Conservation (phyloP, 2,113 vertebrate species). For the Atlantisia rogersi region DNA sequence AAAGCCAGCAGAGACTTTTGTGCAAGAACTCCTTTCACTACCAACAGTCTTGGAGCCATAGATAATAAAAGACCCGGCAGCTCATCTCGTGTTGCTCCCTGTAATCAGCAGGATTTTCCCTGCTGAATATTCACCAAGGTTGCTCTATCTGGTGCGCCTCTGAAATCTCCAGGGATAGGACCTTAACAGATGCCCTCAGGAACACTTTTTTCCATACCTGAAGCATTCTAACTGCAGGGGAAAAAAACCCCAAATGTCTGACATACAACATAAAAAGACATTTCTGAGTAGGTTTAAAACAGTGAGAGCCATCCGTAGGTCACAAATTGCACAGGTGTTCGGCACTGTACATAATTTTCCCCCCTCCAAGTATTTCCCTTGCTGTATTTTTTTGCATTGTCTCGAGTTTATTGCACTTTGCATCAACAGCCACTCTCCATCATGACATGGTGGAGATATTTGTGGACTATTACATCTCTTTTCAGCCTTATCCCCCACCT, state of each 20-base stretch:
- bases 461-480: neutral
- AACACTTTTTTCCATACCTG: neutral
- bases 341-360: neutral
- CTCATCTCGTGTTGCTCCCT: neutral
- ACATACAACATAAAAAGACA: neutral
- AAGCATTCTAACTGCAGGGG: neutral
- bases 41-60: neutral
- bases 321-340: slow-evolving; percentile 12
- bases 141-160: slow-evolving; percentile 6
- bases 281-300: neutral
- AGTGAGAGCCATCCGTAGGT: slow-evolving; percentile 28
- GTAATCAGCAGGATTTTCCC: slow-evolving; percentile 49
- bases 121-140: slow-evolving; percentile 20
- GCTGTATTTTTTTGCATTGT: neutral
- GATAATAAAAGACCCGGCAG: slow-evolving; percentile 56
- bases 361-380: neutral
- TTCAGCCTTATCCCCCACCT: neutral
- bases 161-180: slow-evolving; percentile 10
- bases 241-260: neutral
- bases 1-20: slow-evolving; percentile 46
- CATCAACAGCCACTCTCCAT: neutral
- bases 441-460: neutral
- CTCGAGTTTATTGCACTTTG: neutral
- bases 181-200: slow-evolving; percentile 18
- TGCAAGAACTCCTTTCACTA: slow-evolving; percentile 36